Percentiles rank a stretch among this genome's conserved stretches.
These are phyloP conservation scores for Diceros bicornis DNA, from an alignment of 2,797 vertebrate species.

Conservation along the genomic window DNA sequence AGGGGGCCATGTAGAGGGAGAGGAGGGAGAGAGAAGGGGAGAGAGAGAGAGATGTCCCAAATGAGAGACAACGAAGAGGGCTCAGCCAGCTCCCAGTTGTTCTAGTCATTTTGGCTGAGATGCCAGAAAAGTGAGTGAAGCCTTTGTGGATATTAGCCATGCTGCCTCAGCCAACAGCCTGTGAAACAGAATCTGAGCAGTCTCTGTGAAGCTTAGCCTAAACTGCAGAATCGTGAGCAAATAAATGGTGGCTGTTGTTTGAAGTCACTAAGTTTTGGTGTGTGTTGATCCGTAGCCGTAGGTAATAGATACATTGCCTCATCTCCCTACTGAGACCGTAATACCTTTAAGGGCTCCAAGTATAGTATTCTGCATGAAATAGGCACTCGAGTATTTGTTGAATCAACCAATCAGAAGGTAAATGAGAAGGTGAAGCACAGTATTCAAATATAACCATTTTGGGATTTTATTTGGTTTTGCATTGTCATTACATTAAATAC, in stretches of 20 bases:
- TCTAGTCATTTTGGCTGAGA: conserved; percentile 6
- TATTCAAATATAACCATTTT: conserved; percentile 56
- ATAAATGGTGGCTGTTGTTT: not conserved
- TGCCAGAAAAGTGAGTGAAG: conserved; percentile 23
- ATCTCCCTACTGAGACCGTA: not conserved
- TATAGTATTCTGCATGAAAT: conserved; percentile 13
- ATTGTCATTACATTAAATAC: conserved; percentile 59
- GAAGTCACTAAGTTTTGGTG: conserved; percentile 39
- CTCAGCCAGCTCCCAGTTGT: not conserved
- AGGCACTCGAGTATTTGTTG: conserved; percentile 55
- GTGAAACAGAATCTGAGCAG: not conserved
- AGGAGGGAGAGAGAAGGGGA: not conserved
- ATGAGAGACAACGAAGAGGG: not conserved
- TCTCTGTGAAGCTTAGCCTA: conserved; percentile 4
- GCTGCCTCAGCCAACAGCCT: not conserved
- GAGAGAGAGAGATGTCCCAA: not conserved
- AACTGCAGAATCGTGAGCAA: conserved; percentile 27
- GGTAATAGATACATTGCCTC: not conserved
- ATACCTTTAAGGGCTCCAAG: conserved; percentile 25
- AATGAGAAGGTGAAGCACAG: conserved; percentile 53
- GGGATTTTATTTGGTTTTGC: conserved; percentile 47
- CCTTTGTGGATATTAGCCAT: not conserved
- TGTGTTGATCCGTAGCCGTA: not conserved
- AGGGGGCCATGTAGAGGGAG: too few species aligned
- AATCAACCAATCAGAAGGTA: conserved; percentile 68